Percentiles rank a stretch among this genome's conserved stretches.
phyloP scores from a whole-genome alignment of 1,140 invertebrate genomes.

The Rhagoletis zephyria region DNA sequence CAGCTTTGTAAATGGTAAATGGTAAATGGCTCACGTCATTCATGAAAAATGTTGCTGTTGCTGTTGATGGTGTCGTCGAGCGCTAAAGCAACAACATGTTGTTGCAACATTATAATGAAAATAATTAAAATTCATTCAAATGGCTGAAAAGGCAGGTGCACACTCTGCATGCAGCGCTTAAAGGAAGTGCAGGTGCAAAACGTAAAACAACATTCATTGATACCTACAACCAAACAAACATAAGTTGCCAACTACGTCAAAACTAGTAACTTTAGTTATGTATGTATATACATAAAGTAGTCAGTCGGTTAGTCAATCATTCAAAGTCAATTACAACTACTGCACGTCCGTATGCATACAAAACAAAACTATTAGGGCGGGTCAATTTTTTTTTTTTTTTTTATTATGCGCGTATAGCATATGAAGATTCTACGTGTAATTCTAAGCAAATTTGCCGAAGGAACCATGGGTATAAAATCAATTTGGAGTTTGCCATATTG shows the following conservation, averaged over 20 bases:
- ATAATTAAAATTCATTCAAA: slow-evolving; percentile 49
- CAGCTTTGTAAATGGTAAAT: slow-evolving; percentile 47
- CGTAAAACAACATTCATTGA: background rate
- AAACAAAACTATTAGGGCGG: too few relatives aligned
- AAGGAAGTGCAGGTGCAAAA: background rate
- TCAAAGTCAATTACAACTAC: background rate
- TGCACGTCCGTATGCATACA: too few relatives aligned
- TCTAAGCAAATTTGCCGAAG: too few relatives aligned
- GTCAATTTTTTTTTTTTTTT: too few relatives aligned
- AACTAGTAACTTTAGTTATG: background rate
- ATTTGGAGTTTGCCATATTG: too few relatives aligned
- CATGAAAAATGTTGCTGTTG: slow-evolving; percentile 35
- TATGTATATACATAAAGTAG: background rate
- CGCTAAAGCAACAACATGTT: background rate
- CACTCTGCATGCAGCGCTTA: background rate
- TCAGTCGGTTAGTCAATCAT: slow-evolving; percentile 20
- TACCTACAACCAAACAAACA: background rate
- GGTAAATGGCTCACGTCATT: slow-evolving; percentile 46
- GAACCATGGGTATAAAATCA: too few relatives aligned
- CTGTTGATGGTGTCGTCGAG: background rate
- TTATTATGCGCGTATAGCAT: too few relatives aligned
- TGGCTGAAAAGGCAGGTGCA: slow-evolving; percentile 20
- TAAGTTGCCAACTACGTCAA: background rate
- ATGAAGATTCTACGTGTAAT: too few relatives aligned
- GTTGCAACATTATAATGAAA: slow-evolving; percentile 48